Evolutionary conservation across 2,113 vertebrate species (phyloP), one percentile per base, ranked within the genome.

Genomic region (Argyrosomus japonicus): DNA sequence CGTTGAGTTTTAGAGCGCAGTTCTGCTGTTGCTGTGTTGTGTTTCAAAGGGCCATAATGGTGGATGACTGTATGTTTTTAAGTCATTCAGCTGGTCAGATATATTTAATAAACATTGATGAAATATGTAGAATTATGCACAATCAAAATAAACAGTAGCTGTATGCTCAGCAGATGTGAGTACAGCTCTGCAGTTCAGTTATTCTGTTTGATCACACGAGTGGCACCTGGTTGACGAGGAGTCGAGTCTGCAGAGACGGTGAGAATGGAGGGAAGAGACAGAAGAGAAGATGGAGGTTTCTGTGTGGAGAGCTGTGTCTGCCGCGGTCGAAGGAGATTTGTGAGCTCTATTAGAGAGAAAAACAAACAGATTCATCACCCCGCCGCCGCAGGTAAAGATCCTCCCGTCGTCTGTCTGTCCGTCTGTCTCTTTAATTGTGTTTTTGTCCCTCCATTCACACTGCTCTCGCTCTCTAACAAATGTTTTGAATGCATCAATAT

Each of bases 361-460:
- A 79, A 65, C 75, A 53, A 68, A 53, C 48, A 68, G 67, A 51
- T 68, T 54, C 76, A 80, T 83, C 85, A 80, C 74, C 45, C 25
- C 12, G 21, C 54, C 4, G 54, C 54, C 10, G 63, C 64, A 13
- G 64, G 75, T 68, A 18, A 54, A 14, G 6, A 15, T 53, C 47
- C 43, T 32, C 51, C 23, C 27, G 2, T 32, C 4, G 29, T 32
- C 32, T 7, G 19, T 45, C 68, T 54, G 45, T 61, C 58, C 18
- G 60, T 63, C 36, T 2, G 17, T 68, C 25, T 32, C 9, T 48
- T 11, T 68, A 13, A 54, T 56, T 58, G 36, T 73, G 36, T 65
- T 19, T 72, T 54, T 32, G 7, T 62, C 58, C 57, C 78, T n/a
- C 48, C 23, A 2, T 32, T 21, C 61, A 3, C 23, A 7, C 65